Evolutionary conservation across 2,113 vertebrate species (phyloP), one percentile per base, ranked within the genome.

Genomic region (Suncus etruscus): DNA sequence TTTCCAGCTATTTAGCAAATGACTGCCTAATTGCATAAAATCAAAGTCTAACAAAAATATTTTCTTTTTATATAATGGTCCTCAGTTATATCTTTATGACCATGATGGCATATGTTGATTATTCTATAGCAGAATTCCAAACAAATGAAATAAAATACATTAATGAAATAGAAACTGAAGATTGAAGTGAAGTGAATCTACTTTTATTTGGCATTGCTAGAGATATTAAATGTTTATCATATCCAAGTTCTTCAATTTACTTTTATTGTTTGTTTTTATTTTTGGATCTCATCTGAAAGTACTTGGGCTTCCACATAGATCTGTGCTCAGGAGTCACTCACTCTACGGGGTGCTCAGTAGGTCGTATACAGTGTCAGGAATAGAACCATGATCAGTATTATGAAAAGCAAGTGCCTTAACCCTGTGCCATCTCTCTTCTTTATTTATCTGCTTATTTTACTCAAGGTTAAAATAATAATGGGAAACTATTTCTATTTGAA

Each of bases 1-100:
- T 1, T 29, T 6, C 1, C 20, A 0, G 39, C 39, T 39, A 39
- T 39, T 39, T 65, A 15, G 3, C 12, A 7, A 9, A 6, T 1
- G 6, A 6, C 3, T 51, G 0, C 15, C 66, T 2, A 32, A 12
- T 8, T 73, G 8, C 3, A 82, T 80, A 65, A 91, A 83, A 31
- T 83, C 16, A 29, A 2, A n/a, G 15, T 70, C 73, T 73, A 29
- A 58, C 14, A 2, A 4, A 69, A 31, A 91, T 66, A 32, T 1
- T 16, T 0, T 82, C 18, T 4, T 69, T 81, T 9, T 32, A 16
- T 22, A 3, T 7, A 73, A 0, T 11, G 0, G 11, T 39, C 3
- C 11, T 45, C 3, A 32, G 4, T 61, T 63, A 0, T 73, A 14
- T 8, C 2, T 16, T 9, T 10, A 1, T 39, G 10, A 8, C 11